These are phyloP conservation scores for Hybognathus amarus DNA, from an alignment of 2,797 vertebrate species.

Conservation along the genomic window DNA sequence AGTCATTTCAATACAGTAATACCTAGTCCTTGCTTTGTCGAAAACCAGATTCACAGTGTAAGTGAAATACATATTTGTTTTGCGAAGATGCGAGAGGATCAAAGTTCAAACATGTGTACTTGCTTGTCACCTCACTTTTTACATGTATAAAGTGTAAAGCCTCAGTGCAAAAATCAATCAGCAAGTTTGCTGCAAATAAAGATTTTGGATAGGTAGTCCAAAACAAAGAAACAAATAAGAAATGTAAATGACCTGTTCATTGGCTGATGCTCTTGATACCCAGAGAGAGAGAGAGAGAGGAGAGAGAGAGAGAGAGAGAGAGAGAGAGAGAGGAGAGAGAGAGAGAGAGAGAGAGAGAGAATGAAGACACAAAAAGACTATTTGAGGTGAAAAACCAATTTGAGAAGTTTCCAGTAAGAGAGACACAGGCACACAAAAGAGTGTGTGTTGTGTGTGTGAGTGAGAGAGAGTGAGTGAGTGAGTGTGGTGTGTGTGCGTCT, in stretches of 20 bases:
- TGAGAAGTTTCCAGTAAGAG: not conserved
- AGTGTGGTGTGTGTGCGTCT: not conserved
- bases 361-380: not conserved
- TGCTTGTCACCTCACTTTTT: not conserved
- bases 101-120: not conserved
- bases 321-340: not conserved
- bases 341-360: not conserved
- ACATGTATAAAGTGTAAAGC: not conserved
- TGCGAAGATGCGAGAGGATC: not conserved
- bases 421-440: not conserved
- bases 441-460: too few relatives aligned
- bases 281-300: not conserved
- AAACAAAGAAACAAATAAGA: too few relatives aligned
- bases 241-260: too few relatives aligned
- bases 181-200: not conserved
- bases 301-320: too few relatives aligned
- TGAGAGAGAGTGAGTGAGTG: too few relatives aligned
- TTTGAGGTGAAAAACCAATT: not conserved
- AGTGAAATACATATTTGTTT: not conserved
- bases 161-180: too few relatives aligned
- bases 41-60: not conserved
- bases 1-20: not conserved
- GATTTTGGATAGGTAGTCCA: not conserved
- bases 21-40: not conserved
- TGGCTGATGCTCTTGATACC: conserved; percentile 13